Percentiles rank a stretch among this genome's conserved stretches.
These are phyloP conservation scores for Xyrichtys novacula DNA, from an alignment of 2,797 vertebrate species.

Conservation along the genomic window DNA sequence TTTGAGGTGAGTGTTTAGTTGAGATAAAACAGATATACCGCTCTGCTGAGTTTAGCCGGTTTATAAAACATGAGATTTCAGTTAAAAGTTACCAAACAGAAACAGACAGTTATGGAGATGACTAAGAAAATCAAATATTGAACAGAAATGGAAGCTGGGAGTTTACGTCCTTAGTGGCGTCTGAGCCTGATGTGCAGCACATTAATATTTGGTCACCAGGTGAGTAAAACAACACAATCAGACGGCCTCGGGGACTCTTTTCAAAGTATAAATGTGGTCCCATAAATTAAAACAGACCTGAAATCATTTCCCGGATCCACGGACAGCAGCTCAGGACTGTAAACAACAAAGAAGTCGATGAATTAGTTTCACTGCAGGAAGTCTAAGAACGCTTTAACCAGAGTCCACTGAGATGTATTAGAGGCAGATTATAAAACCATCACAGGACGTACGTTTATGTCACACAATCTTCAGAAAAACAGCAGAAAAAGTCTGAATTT, in stretches of 20 bases:
- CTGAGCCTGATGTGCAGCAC: background rate
- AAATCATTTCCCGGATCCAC: slow-evolving; percentile 13
- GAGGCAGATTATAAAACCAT: slow-evolving; percentile 24
- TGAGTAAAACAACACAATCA: background rate
- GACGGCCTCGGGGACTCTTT: background rate
- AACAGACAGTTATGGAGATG: too few species aligned
- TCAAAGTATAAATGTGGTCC: background rate
- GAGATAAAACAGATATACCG: background rate
- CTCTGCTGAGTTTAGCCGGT: background rate
- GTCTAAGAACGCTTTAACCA: background rate
- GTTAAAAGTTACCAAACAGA: too few species aligned
- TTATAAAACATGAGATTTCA: background rate
- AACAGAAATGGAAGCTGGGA: too few species aligned
- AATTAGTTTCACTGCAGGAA: slow-evolving; percentile 16
- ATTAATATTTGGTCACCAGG: background rate
- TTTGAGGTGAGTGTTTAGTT: background rate
- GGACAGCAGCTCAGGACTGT: background rate
- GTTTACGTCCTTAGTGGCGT: background rate
- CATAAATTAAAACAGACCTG: slow-evolving; percentile 26
- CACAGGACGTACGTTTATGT: background rate
- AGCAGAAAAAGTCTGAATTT: background rate
- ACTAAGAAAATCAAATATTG: too few species aligned
- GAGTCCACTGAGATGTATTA: background rate
- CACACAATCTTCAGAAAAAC: background rate
- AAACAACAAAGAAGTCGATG: slow-evolving; percentile 18